Base-by-base conservation (phyloP, 2,888 invertebrate species). In the Bombylius major region DNA sequence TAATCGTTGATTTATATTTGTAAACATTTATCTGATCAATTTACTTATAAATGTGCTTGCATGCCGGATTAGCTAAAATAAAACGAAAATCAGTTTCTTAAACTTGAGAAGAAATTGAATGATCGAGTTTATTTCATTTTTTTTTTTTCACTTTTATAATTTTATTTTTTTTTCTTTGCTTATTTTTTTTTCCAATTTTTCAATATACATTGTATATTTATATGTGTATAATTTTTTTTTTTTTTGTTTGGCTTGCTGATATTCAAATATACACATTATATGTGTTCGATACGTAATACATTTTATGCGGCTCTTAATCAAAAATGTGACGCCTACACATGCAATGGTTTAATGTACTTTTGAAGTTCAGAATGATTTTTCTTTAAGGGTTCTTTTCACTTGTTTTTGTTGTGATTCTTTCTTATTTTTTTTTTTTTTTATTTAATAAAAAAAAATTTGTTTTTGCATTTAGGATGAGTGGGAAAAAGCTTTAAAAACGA, bases 1-100 rank as follows among this genome's bases (percentile, higher is more conserved):
- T 55, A 59, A 58, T 62, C 57, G 51, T 57, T 58, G 59, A 61
- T 62, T 62, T 61, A 61, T 60, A 59, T 62, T 58, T 54, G 57
- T 58, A 60, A 61, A 62, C 56, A 59, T 60, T 58, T 61, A 61
- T 62, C 62, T 61, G 61, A 61, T 63, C 62, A 62, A 62, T 62
- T 61, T 58, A 56, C 57, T 57, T 60, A 60, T 60, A 59, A 60
- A 60, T 60, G 58, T 59, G 59, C 57, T 59, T 60, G 57, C 56
- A 51, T 59, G 61, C 56, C 55, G 56, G 14, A 14, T 14, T 14
- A 45, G 45, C 45, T 45, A 5, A 45, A 14, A 42, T 42, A 11
- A 42, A 42, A 42, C 39, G 39, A 42, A 42, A 23, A 42, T 42
- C 39, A 42, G 39, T 42, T 42, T 23, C 23, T 42, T 42, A 11